phyloP scores from a whole-genome alignment of 2,113 vertebrate species.

The Turdus rufiventris region DNA sequence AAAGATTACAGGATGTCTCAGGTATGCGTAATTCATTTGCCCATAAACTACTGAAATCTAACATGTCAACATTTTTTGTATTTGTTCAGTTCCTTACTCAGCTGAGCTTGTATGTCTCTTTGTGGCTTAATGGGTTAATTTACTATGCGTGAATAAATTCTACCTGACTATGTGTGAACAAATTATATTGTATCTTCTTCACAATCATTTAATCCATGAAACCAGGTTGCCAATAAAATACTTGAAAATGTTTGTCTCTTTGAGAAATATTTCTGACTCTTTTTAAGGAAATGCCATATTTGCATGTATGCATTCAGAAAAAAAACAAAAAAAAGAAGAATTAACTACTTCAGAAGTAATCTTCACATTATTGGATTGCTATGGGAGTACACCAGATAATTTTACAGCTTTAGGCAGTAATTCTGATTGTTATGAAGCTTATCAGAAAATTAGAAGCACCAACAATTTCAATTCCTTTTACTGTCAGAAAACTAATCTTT shows the following conservation, averaged over 20 bases:
- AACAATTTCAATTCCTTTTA: not conserved
- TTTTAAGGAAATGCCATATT: not conserved
- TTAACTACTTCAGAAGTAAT: not conserved
- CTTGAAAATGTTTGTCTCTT: not conserved
- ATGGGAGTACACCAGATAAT: not conserved
- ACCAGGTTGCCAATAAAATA: constrained; percentile 29
- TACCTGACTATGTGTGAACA: not conserved
- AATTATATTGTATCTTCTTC: constrained; percentile 20
- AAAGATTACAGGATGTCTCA: not conserved
- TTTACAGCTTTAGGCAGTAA: not conserved
- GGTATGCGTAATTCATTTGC: not conserved
- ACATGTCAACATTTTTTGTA: not conserved
- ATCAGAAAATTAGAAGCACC: not conserved
- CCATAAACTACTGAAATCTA: not conserved
- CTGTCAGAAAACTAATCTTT: not conserved
- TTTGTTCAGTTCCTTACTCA: not conserved
- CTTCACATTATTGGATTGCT: not conserved
- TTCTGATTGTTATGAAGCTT: not conserved
- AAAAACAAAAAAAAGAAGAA: not conserved
- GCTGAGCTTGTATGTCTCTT: not conserved
- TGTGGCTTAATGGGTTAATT: constrained; percentile 57
- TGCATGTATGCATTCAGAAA: not conserved
- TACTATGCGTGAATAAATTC: constrained; percentile 54
- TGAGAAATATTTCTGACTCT: not conserved
- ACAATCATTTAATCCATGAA: constrained; percentile 54